Percentiles rank a stretch among this genome's conserved stretches.
Conservation (phyloP, 2,797 vertebrate genomes). For the Syndactyla subalaris region DNA sequence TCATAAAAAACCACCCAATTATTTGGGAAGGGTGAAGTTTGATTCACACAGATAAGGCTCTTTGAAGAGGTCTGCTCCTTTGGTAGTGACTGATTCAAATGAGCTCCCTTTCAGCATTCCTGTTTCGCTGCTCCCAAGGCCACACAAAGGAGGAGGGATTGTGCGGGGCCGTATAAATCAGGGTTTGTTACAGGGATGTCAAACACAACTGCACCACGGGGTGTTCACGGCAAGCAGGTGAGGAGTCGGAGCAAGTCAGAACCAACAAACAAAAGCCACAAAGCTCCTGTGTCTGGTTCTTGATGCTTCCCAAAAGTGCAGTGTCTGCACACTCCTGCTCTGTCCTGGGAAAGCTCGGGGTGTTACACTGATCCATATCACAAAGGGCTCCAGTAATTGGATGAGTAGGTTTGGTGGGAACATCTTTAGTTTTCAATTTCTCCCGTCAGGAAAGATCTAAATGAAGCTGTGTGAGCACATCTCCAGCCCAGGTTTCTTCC, state of each 20-base stretch:
- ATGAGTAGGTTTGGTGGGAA: slow-evolving; percentile 9
- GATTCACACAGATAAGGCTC: slow-evolving; percentile 27
- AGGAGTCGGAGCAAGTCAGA: slow-evolving; percentile 48
- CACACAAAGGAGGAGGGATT: slow-evolving; percentile 1
- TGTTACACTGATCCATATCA: slow-evolving; percentile 19
- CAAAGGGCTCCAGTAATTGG: slow-evolving; percentile 14
- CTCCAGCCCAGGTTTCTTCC: not conserved
- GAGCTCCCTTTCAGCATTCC: not conserved
- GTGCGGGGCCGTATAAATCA: slow-evolving; percentile 16
- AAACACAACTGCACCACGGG: slow-evolving; percentile 5
- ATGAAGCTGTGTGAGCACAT: not conserved
- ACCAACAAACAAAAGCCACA: slow-evolving; percentile 44
- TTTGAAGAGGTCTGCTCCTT: slow-evolving; percentile 39
- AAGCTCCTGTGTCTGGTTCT: slow-evolving; percentile 33
- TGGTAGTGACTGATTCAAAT: slow-evolving; percentile 5
- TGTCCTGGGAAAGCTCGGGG: not conserved
- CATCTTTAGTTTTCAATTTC: not conserved
- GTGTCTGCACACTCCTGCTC: not conserved
- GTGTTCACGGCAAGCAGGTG: slow-evolving; percentile 26
- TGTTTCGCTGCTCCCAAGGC: not conserved
- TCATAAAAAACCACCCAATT: not conserved
- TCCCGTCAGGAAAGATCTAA: not conserved
- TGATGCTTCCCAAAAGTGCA: slow-evolving; percentile 9
- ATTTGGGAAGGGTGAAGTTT: slow-evolving; percentile 7
- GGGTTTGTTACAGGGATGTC: not conserved